A percentile compares a stretch with the other conserved stretches of the same genome.
phyloP scores from a whole-genome alignment of 2,888 invertebrate genomes.

The Hydrotaea cyrtoneurina region DNA sequence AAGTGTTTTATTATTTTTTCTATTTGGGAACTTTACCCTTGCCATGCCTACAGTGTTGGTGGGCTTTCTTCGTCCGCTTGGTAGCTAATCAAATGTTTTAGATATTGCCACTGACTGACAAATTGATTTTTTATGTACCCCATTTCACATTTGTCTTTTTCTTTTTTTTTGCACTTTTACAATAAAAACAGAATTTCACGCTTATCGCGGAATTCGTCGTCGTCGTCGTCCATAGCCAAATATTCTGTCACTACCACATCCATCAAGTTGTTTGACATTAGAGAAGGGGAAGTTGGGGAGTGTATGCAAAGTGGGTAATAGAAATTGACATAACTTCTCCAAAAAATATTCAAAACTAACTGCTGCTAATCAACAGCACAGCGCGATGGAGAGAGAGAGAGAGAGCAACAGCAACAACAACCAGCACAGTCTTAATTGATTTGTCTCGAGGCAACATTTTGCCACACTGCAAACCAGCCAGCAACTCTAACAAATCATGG shows the following conservation, averaged over 20 bases:
- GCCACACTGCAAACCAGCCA: neutral
- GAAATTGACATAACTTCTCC: slow-evolving; percentile 34
- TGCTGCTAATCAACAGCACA: slow-evolving; percentile 2
- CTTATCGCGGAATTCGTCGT: neutral
- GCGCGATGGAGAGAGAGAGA: neutral
- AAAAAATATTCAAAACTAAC: slow-evolving; percentile 29
- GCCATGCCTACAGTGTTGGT: too few relatives aligned
- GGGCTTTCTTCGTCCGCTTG: neutral
- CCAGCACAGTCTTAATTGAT: slow-evolving; percentile 50
- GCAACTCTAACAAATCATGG: neutral
- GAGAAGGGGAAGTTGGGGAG: neutral
- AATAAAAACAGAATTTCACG: neutral
- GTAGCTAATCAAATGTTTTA: neutral
- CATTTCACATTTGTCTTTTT: neutral
- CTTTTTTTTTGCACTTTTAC: neutral
- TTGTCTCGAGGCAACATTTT: slow-evolving; percentile 57
- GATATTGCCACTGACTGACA: neutral
- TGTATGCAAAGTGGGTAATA: slow-evolving; percentile 19
- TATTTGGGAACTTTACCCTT: too few relatives aligned
- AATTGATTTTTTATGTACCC: slow-evolving; percentile 1
- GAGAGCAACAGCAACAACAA: slow-evolving; percentile 20
- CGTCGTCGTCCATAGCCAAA: neutral
- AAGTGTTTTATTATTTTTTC: too few relatives aligned
- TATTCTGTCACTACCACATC: neutral
- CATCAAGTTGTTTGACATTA: neutral